Evolutionary conservation across 2,888 invertebrate genomes (phyloP), one percentile per base, ranked within the genome.

Genomic region (Chrysolina haemoptera): DNA sequence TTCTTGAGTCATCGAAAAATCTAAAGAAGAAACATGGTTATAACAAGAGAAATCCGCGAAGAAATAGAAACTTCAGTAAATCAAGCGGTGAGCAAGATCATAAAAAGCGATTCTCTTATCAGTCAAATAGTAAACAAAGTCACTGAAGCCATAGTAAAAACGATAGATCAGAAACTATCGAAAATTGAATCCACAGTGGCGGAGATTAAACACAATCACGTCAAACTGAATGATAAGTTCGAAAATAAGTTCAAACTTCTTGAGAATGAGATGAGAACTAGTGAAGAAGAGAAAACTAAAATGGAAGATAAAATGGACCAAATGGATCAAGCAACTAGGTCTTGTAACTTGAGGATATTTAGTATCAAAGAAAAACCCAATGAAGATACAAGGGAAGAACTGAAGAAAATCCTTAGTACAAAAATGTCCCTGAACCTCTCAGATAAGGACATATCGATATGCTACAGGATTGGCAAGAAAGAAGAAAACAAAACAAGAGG

Each of bases 71-170:
- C 27, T 1, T n/a, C 66, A 8, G 66, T 66, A 10, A 66, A 66
- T 20, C 9, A 16, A 46, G 66, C 66, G 9, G 48, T 66, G 20
- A 66, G 27, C 50, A 66, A 46, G 48, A 46, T 14, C 50, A 46
- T 66, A 22, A 66, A 50, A 66, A n/a, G n/a, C n/a, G n/a, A n/a
- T n/a, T n/a, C n/a, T n/a, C n/a, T 66, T 48, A 66, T 66, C 16
- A 50, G 14, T 20, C 46, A 66, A 48, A 66, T 66, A 12, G 66
- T 46, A 4, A 1, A 35, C 12, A 66, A 66, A 46, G 66, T 66
- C 48, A 46, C 66, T 46, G 48, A 66, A 27, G 66, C 66, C 1
- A 46, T 66, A 1, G 48, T 27, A 66, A 46, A 18, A 46, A 66
- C 50, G 11, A 66, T 66, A 4, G 22, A 66, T 10, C 66, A 66